phyloP scores from a whole-genome alignment of 2,888 invertebrate species.

The Hypselothyrea guttata region DNA sequence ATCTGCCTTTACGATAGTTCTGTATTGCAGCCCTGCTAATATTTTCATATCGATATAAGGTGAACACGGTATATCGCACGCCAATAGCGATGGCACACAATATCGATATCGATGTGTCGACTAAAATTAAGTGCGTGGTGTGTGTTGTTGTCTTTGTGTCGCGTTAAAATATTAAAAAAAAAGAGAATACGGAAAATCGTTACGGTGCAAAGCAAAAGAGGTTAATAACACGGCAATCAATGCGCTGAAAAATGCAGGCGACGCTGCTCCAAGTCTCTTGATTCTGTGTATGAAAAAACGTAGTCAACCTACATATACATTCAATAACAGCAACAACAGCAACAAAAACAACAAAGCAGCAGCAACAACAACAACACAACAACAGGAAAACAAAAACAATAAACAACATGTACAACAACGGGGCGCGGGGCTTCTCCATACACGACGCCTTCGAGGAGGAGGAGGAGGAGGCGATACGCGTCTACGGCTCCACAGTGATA shows the following conservation, averaged over 20 bases:
- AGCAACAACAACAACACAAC: slow-evolving; percentile 47
- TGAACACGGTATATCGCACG: no score
- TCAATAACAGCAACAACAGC: slow-evolving; percentile 33
- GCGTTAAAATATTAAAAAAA: slow-evolving; percentile 67
- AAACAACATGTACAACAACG: slow-evolving; percentile 70
- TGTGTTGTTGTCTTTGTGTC: slow-evolving; percentile 61
- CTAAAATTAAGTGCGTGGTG: slow-evolving; percentile 30
- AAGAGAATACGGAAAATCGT: slow-evolving; percentile 50
- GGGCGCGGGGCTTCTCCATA: slow-evolving; percentile 86
- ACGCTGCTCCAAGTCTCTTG: slow-evolving; percentile 36
- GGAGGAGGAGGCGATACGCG: slow-evolving; percentile 91
- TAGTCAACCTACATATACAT: slow-evolving; percentile 39
- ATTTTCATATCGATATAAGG: no score
- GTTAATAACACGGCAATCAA: slow-evolving; percentile 28
- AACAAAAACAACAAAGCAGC: slow-evolving; percentile 33
- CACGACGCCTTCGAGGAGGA: slow-evolving; percentile 94
- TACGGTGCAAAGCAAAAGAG: slow-evolving; percentile 38
- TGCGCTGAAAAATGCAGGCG: slow-evolving; percentile 54
- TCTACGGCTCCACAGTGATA: slow-evolving; percentile 90
- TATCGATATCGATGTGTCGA: no score
- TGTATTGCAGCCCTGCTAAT: no score
- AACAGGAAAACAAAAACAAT: slow-evolving; percentile 17
- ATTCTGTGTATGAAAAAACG: slow-evolving; percentile 29
- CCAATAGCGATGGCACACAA: no score
- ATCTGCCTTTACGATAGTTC: no score